Evolutionary conservation across 2,888 invertebrate genomes (phyloP).

Genomic region (Microchrysa polita): DNA sequence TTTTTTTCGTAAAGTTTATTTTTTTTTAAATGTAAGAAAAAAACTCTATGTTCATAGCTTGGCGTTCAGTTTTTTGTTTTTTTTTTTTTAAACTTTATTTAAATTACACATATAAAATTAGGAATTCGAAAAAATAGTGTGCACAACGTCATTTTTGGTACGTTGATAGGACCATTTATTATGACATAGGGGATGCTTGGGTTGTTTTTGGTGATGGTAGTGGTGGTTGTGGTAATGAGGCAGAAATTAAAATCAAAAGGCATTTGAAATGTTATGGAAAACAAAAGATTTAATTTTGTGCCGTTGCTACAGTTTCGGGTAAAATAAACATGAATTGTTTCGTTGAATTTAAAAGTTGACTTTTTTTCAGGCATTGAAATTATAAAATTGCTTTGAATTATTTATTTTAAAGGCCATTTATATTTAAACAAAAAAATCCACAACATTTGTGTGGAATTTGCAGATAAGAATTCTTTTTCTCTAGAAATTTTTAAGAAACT

Average conservation of each 20-base stretch:
- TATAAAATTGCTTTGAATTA: constrained; percentile 9
- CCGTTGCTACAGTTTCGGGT: constrained; percentile 26
- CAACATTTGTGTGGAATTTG: too few species aligned
- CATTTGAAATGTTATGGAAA: constrained; percentile 10
- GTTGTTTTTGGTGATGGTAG: constrained; percentile 8
- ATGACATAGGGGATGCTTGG: constrained; percentile 11
- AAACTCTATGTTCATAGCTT: constrained; percentile 14
- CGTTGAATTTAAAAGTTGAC: background rate
- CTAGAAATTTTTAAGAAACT: too few species aligned
- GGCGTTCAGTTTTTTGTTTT: too few species aligned
- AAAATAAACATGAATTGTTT: background rate
- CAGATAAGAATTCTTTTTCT: too few species aligned
- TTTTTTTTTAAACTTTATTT: constrained; percentile 5
- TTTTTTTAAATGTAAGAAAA: too few species aligned
- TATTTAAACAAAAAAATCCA: too few species aligned
- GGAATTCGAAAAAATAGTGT: constrained; percentile 42
- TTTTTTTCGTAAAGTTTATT: too few species aligned
- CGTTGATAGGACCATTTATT: constrained; percentile 23
- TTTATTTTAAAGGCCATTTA: too few species aligned
- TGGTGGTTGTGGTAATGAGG: constrained; percentile 1
- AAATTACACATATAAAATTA: constrained; percentile 37
- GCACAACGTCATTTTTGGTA: constrained; percentile 16
- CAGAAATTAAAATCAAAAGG: constrained; percentile 10
- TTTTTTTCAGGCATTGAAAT: background rate
- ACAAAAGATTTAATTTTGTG: constrained; percentile 11